A percentile compares a stretch with the other conserved stretches of the same genome.
Conservation (phyloP, 2,113 vertebrate species). For the Nanorana parkeri region DNA sequence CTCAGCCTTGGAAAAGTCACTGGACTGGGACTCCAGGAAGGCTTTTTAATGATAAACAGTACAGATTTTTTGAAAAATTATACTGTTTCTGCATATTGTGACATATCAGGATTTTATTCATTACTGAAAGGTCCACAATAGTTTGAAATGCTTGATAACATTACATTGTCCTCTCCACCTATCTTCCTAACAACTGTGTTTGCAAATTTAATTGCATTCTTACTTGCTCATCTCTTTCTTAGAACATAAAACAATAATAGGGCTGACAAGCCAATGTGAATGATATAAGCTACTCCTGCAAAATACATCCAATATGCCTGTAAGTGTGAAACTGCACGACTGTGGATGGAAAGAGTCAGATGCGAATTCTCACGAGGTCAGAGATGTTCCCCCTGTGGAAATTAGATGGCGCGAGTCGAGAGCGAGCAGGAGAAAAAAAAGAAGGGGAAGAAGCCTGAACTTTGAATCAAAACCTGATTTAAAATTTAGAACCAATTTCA, state of each 20-base stretch:
- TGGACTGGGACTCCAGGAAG: no score
- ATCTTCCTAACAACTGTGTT: background rate
- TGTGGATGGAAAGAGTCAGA: slow-evolving; percentile 1
- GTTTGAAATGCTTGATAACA: no score
- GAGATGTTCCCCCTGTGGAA: background rate
- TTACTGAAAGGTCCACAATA: no score
- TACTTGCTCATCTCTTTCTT: background rate
- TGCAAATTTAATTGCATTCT: slow-evolving; percentile 4
- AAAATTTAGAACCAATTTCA: slow-evolving; percentile 51
- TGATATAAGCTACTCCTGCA: slow-evolving; percentile 1
- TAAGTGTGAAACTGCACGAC: slow-evolving; percentile 20
- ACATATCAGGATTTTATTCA: no score
- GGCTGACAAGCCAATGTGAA: slow-evolving; percentile 10
- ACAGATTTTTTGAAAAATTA: no score
- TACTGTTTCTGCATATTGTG: no score
- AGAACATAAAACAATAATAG: slow-evolving; percentile 4
- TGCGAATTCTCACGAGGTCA: slow-evolving; percentile 31
- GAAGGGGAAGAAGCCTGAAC: background rate
- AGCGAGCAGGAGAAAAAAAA: background rate
- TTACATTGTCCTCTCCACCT: background rate
- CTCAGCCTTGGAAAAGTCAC: no score
- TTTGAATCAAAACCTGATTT: slow-evolving; percentile 41
- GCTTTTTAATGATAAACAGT: no score
- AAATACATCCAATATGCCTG: slow-evolving; percentile 9
- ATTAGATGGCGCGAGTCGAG: slow-evolving; percentile 7